phyloP scores from a whole-genome alignment of 2,888 invertebrate species.

The Leucophenga maculata region DNA sequence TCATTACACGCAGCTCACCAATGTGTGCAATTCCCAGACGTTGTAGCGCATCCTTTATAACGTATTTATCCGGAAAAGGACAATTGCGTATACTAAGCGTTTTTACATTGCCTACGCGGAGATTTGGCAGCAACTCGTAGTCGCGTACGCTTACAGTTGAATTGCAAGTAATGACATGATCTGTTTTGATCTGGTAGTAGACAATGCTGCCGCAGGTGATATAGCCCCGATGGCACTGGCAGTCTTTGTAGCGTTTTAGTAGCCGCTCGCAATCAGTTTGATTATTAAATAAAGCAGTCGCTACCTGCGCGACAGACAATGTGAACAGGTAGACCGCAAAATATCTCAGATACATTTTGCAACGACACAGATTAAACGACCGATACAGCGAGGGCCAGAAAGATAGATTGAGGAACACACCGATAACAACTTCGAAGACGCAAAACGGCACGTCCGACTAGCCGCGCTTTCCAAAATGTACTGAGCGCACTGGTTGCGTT shows the following conservation, averaged over 20 bases:
- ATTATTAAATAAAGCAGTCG: no score
- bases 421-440: no score
- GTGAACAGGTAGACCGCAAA: not conserved
- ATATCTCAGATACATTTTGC: not conserved
- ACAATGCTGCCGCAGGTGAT: constrained; percentile 55
- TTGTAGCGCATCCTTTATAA: constrained; percentile 42
- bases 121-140: constrained; percentile 50
- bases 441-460: not conserved
- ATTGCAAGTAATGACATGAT: constrained; percentile 48
- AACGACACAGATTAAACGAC: no score
- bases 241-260: constrained; percentile 43
- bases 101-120: constrained; percentile 47
- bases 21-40: constrained; percentile 51
- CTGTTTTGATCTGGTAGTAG: constrained; percentile 42
- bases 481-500: not conserved
- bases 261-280: constrained; percentile 1
- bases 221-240: constrained; percentile 52
- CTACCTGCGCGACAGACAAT: not conserved
- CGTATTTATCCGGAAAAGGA: constrained; percentile 49
- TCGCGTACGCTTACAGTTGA: constrained; percentile 50
- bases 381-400: no score
- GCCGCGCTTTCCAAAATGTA: constrained; percentile 4
- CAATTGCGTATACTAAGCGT: constrained; percentile 47
- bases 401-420: no score
- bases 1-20: constrained; percentile 47